Evolutionary conservation across 2,888 invertebrate genomes (phyloP).

Genomic region (Branchellion lobata): DNA sequence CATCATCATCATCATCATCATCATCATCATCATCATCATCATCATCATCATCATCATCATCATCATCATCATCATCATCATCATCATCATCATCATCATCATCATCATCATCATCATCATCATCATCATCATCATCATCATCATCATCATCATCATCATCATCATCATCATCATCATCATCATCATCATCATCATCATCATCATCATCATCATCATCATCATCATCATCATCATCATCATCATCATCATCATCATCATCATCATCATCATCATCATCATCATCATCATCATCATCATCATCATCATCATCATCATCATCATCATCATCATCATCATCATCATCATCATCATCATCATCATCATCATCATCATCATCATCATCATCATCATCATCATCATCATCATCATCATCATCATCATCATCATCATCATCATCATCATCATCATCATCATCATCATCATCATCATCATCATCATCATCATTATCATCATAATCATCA

Average conservation of each 20-base stretch:
- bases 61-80: slow-evolving; percentile 15
- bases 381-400: background rate
- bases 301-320: background rate
- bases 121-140: too few relatives aligned
- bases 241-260: too few relatives aligned
- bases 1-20: slow-evolving; percentile 44
- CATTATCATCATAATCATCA: background rate
- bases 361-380: background rate
- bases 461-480: background rate
- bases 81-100: slow-evolving; percentile 8
- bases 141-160: too few relatives aligned
- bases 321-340: background rate
- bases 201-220: too few relatives aligned
- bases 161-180: too few relatives aligned
- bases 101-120: too few relatives aligned
- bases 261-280: too few relatives aligned
- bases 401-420: background rate
- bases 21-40: slow-evolving; percentile 42
- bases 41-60: slow-evolving; percentile 14
- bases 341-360: background rate
- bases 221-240: too few relatives aligned
- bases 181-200: too few relatives aligned
- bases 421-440: background rate
- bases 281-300: too few relatives aligned
- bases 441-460: background rate